Evolutionary conservation across 2,888 invertebrate species (phyloP), one percentile per base, ranked within the genome.

Genomic region (Julus scanicus): DNA sequence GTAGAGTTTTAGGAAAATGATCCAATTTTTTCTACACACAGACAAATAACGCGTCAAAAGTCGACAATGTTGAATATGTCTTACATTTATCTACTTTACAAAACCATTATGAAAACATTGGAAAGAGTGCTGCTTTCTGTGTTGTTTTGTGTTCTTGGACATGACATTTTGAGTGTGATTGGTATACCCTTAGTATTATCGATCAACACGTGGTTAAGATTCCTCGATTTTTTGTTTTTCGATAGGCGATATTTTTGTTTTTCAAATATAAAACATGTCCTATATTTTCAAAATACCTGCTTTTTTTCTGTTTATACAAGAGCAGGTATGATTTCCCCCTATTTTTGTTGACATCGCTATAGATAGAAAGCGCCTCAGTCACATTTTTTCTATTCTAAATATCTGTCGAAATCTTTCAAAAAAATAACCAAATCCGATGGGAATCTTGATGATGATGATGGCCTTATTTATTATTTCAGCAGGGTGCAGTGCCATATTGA

Each of bases 401-500:
- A 20, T 29, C 71, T 37, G 37, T 37, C 15, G 15, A 71, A 71
- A 80, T 80, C 37, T 13, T 37, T 13, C 37, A 37, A 80, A 80
- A 71, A 49, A 17, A 11, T 80, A 29, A 37, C 37, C 0, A 80
- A 80, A 80, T 80, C 80, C 37, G 80, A 80, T 80, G 80, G 80
- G 80, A 80, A 80, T 80, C 80, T 80, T 80, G 80, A 80, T 80
- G 80, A 80, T 80, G 80, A 80, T 80, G 80, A 80, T 80, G 80
- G 80, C 80, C 29, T 80, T 80, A 29, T 29, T 80, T 80, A 80
- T 86, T 86, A 86, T 86, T 86, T 86, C 86, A 86, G 86, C 86
- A 86, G 86, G 86, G 86, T 86, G 86, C 86, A 86, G 86, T 86
- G 48, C 86, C 86, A 80, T 80, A 80, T 37, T 80, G 80, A 80